These are phyloP conservation scores for Pseudomyrmex dendroicus DNA, from an alignment of 1,140 invertebrate species.

Conservation along the genomic window DNA sequence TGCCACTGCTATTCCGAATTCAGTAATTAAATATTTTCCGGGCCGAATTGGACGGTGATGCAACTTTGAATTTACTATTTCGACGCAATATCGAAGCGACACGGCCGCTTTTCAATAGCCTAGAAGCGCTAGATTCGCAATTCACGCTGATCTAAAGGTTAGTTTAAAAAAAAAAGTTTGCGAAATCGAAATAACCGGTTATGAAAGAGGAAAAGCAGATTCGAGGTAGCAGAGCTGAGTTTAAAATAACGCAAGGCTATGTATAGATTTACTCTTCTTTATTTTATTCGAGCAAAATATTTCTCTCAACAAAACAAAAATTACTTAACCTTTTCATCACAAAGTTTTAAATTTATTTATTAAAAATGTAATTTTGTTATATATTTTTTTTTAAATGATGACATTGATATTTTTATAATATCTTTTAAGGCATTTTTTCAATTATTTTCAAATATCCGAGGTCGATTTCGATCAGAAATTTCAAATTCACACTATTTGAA, in stretches of 20 bases:
- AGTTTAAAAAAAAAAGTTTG: constrained; percentile 48
- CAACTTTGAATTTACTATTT: constrained; percentile 61
- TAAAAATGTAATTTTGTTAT: neutral
- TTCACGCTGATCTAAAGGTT: constrained; percentile 26
- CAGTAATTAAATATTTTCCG: constrained; percentile 81
- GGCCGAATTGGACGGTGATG: constrained; percentile 34
- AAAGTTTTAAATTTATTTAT: no score
- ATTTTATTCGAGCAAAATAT: constrained; percentile 13
- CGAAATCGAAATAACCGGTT: constrained; percentile 21
- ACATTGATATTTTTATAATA: no score
- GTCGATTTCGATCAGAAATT: no score
- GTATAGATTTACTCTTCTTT: neutral
- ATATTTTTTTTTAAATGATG: neutral
- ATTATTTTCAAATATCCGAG: no score
- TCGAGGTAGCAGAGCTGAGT: neutral
- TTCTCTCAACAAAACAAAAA: neutral
- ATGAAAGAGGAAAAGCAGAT: neutral
- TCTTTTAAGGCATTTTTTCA: no score
- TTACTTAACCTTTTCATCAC: neutral
- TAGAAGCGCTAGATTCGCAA: constrained; percentile 47
- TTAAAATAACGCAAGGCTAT: constrained; percentile 20
- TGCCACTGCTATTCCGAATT: constrained; percentile 80
- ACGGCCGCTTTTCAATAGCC: neutral
- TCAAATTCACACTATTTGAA: no score
- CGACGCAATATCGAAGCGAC: constrained; percentile 35